Evolutionary conservation across 1,140 invertebrate species (phyloP).

Genomic region (Agrilus planipennis): DNA sequence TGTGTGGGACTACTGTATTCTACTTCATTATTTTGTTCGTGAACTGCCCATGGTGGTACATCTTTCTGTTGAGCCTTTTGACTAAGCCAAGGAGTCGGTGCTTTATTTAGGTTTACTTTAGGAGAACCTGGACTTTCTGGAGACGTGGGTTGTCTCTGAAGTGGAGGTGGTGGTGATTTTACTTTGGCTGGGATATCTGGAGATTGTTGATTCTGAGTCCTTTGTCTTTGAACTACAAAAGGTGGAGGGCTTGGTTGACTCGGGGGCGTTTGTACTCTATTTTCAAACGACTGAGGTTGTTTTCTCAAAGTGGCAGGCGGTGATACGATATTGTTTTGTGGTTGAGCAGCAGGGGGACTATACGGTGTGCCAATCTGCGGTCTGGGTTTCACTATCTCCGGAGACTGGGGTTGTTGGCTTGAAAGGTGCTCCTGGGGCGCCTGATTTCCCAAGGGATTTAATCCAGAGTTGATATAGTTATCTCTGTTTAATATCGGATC

Average conservation of each 20-base stretch:
- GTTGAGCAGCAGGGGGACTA: neutral
- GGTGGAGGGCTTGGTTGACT: no score
- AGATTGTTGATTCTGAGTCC: constrained; percentile 34
- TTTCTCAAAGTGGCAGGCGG: constrained; percentile 36
- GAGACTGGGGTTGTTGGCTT: constrained; percentile 12
- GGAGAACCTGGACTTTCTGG: constrained; percentile 32
- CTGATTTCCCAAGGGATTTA: neutral
- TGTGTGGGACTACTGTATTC: constrained; percentile 13
- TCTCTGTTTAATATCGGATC: constrained; percentile 11
- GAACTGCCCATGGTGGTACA: constrained; percentile 26
- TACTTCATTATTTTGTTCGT: no score
- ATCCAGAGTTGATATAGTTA: no score
- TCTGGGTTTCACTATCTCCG: constrained; percentile 18
- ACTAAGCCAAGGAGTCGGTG: constrained; percentile 29
- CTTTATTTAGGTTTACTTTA: constrained; percentile 26
- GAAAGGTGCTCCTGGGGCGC: neutral
- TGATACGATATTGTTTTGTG: constrained; percentile 11
- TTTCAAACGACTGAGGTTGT: constrained; percentile 38
- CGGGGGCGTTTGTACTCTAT: no score
- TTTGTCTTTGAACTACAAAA: constrained; percentile 31
- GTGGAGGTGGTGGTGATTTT: neutral
- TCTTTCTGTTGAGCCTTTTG: constrained; percentile 19
- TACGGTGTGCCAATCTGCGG: constrained; percentile 30
- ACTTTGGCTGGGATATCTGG: constrained; percentile 12
- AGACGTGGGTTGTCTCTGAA: constrained; percentile 14